Percentiles rank a stretch among this genome's conserved stretches.
Conservation (phyloP, 2,888 invertebrate genomes). For the Drosophila leonis region DNA sequence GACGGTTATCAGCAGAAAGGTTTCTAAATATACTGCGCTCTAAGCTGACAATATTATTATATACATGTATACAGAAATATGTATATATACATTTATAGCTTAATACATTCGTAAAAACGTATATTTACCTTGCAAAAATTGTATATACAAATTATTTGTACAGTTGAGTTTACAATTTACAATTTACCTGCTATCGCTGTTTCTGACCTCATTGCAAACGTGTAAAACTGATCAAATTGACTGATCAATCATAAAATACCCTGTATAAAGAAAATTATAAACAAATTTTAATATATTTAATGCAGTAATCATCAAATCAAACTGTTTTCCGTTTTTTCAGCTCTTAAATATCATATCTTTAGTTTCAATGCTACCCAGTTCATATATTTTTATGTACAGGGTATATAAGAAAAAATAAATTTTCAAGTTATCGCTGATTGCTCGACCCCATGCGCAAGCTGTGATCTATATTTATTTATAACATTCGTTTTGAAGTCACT, state of each 20-base stretch:
- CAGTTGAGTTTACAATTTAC: conserved; percentile 31
- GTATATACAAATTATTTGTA: conserved; percentile 20
- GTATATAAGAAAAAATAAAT: neutral
- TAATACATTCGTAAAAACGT: neutral
- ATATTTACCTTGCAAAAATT: neutral
- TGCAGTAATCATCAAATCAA: neutral
- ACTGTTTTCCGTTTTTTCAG: neutral
- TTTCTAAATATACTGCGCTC: neutral
- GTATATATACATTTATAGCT: neutral
- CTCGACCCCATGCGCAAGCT: conserved; percentile 12
- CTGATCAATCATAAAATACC: conserved; percentile 22
- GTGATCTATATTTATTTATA: conserved; percentile 23
- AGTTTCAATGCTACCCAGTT: neutral
- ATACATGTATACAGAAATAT: neutral
- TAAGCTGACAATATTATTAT: neutral
- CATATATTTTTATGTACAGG: neutral
- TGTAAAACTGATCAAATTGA: neutral
- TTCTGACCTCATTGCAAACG: conserved; percentile 41
- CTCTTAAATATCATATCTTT: neutral
- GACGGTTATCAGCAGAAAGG: neutral
- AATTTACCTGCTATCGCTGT: conserved; percentile 28
- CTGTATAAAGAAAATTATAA: neutral
- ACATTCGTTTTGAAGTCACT: conserved; percentile 15
- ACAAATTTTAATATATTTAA: neutral
- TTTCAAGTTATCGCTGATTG: neutral